Percentiles rank a stretch among this genome's conserved stretches.
Conservation (phyloP, 53 echinoderm and acorn worm genomes). For the Hippasteria phrygiana region DNA sequence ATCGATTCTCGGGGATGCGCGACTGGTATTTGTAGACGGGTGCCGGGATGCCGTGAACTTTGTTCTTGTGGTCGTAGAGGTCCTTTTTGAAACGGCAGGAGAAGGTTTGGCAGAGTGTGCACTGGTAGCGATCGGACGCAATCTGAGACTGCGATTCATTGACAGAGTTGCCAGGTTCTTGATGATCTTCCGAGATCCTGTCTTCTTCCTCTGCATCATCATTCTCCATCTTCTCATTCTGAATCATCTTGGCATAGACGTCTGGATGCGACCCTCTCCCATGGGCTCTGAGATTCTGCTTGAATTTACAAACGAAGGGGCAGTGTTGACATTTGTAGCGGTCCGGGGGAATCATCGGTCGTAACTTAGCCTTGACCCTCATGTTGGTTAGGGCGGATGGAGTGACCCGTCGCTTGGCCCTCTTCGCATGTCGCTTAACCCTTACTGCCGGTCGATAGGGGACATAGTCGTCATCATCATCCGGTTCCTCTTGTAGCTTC, state of each 20-base stretch:
- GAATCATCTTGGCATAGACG: not conserved
- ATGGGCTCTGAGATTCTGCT: constrained; percentile 37
- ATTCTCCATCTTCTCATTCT: not conserved
- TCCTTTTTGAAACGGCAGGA: constrained; percentile 62
- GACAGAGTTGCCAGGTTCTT: not conserved
- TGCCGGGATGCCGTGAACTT: constrained; percentile 21
- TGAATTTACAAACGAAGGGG: constrained; percentile 63
- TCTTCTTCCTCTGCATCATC: not conserved
- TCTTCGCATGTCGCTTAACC: not conserved
- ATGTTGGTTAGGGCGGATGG: not conserved
- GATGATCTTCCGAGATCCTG: not conserved
- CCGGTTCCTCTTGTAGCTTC: not conserved
- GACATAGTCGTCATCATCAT: constrained; percentile 37
- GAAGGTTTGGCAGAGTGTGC: constrained; percentile 54
- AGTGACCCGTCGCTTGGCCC: not conserved
- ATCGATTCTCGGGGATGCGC: constrained; percentile 67
- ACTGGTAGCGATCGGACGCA: constrained; percentile 54
- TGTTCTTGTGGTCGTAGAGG: constrained; percentile 43
- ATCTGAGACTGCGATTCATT: not conserved
- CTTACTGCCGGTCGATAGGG: constrained; percentile 35
- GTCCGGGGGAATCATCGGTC: not conserved
- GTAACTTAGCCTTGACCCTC: not conserved
- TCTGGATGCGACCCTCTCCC: constrained; percentile 18
- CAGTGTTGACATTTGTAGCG: constrained; percentile 60
- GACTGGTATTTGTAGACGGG: constrained; percentile 64